These are phyloP conservation scores for Iguana delicatissima DNA, from an alignment of 2,797 vertebrate genomes.

Conservation along the genomic window DNA sequence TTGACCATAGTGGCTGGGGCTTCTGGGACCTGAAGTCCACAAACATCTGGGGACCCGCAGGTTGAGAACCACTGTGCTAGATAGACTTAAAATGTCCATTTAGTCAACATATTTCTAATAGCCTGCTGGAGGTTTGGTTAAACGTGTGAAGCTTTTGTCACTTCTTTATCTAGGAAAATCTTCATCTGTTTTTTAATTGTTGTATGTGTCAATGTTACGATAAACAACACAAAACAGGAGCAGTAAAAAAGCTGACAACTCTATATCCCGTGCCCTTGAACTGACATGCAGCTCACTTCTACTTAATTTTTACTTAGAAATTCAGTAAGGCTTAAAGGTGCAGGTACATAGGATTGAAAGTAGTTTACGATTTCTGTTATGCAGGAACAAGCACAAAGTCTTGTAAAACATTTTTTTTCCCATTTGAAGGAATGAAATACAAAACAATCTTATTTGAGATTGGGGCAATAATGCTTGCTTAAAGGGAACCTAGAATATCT, in stretches of 20 bases:
- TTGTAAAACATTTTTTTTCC: background rate
- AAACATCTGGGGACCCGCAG: too few relatives aligned
- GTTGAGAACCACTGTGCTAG: background rate
- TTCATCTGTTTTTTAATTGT: background rate
- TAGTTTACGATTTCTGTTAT: background rate
- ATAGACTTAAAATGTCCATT: background rate
- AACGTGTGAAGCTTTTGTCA: background rate
- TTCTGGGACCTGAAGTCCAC: too few relatives aligned
- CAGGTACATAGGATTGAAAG: background rate
- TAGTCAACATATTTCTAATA: background rate
- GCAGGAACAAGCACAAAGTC: background rate
- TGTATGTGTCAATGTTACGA: background rate
- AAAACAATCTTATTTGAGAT: conserved; percentile 16
- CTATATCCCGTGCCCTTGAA: too few relatives aligned
- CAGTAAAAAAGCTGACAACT: background rate
- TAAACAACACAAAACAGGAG: background rate
- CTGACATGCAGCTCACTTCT: background rate
- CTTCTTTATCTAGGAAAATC: background rate
- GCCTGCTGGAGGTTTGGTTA: background rate
- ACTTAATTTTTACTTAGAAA: background rate
- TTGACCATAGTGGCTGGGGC: too few relatives aligned
- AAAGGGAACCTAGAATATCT: conserved; percentile 25
- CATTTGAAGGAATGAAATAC: conserved; percentile 9
- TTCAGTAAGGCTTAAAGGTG: background rate
- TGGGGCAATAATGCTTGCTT: conserved; percentile 20